Base-by-base conservation (phyloP, 2,888 invertebrate genomes). In the Pachycephus smyrnensis region DNA sequence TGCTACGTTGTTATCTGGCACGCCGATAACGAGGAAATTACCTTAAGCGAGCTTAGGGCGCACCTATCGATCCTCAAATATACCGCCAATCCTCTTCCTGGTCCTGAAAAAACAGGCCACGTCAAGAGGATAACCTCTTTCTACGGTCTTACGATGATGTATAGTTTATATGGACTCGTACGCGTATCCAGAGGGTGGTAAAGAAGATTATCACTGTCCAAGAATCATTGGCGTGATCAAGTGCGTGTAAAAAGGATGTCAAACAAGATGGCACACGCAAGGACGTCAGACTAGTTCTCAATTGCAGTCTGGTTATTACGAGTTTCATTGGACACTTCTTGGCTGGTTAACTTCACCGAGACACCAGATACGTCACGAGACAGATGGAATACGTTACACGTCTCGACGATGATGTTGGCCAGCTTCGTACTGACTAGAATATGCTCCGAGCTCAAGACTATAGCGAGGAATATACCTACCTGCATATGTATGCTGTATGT, bases 41-140 rank as follows among this genome's bases (percentile, higher is more conserved):
- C 55, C 9, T 55, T 55, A 55, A 55, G 55, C 55, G 55, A 55
- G 23, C 23, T 23, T 23, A 55, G 55, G 55, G 55, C 55, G 55
- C 55, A 55, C 55, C 55, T 55, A 71, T 71, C 71, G 71, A 71
- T 71, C 71, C 71, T 71, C 71, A 33, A 32, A 71, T 31, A 71
- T 71, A 31, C 4, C 15, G 31, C 31, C 31, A 33, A 71, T 33
- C 71, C 32, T 33, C 32, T 71, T 71, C 71, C 71, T 31, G 31
- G 31, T 71, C 32, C 71, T 12, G 32, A 12, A 31, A 31, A 31
- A 71, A 11, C 23, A 31, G 71, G 71, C 23, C 55, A 23, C 55
- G 55, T 55, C 55, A 55, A 55, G 23, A 23, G 23, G 55, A 55
- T 55, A 23, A 55, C 55, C 9, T 55, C 23, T 23, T 55, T 55